phyloP scores from a whole-genome alignment of 2,113 vertebrate genomes.

The Bostrychus sinensis region DNA sequence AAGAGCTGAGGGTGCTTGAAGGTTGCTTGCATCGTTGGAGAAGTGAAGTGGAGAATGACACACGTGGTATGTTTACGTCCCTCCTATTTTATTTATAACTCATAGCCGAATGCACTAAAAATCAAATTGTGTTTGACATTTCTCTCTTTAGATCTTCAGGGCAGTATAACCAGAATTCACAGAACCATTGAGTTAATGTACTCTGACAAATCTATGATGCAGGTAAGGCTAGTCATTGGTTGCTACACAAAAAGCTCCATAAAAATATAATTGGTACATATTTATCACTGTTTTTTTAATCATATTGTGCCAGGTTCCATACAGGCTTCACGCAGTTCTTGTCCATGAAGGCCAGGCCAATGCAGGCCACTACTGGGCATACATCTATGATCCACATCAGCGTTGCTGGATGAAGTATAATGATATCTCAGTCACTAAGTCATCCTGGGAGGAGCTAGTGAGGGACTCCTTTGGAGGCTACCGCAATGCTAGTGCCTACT shows the following conservation, averaged over 20 bases:
- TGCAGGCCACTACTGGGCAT: slow-evolving; percentile 98
- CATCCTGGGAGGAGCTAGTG: slow-evolving; percentile 97
- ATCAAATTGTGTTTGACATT: background rate
- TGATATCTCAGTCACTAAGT: slow-evolving; percentile 96
- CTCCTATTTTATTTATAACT: background rate
- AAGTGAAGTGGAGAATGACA: slow-evolving; percentile 97
- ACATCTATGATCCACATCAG: slow-evolving; percentile 93
- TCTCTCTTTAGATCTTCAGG: slow-evolving; percentile 87
- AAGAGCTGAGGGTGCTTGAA: slow-evolving; percentile 93
- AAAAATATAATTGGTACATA: background rate
- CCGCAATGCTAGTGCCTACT: slow-evolving; percentile 97
- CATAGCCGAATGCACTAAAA: background rate
- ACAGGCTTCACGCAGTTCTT: slow-evolving; percentile 94
- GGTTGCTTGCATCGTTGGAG: slow-evolving; percentile 97
- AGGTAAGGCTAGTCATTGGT: slow-evolving; percentile 77
- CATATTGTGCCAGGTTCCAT: slow-evolving; percentile 85
- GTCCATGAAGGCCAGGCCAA: slow-evolving; percentile 98
- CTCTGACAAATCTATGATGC: slow-evolving; percentile 96
- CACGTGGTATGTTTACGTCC: slow-evolving; percentile 80
- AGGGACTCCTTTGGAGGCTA: slow-evolving; percentile 98
- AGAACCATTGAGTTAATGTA: slow-evolving; percentile 98
- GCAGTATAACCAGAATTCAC: slow-evolving; percentile 96
- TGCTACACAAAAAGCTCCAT: background rate
- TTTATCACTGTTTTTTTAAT: background rate
- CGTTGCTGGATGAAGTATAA: slow-evolving; percentile 99